phyloP scores from a whole-genome alignment of 2,113 vertebrate genomes.

The Cinclus cinclus region DNA sequence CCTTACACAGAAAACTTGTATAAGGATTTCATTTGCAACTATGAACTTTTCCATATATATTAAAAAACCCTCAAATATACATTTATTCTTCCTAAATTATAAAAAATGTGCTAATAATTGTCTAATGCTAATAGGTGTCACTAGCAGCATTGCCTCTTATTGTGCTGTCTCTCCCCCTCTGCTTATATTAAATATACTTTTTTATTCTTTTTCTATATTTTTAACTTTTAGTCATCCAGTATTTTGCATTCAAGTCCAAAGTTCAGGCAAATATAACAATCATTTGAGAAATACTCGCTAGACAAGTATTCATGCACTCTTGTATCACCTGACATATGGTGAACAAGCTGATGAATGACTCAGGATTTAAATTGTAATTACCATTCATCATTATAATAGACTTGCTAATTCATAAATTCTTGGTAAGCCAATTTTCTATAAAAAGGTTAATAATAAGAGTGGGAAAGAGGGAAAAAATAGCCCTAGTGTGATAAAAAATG shows the following conservation, averaged over 20 bases:
- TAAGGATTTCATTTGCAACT: conserved; percentile 3
- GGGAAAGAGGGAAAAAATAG: conserved; percentile 73
- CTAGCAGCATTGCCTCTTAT: conserved; percentile 10
- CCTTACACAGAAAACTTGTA: background rate
- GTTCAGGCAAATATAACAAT: conserved; percentile 75
- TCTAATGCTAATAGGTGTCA: background rate
- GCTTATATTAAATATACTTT: background rate
- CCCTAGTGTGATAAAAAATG: conserved; percentile 75
- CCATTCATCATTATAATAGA: conserved; percentile 84
- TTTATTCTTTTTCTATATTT: conserved; percentile 28
- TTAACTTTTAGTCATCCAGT: conserved; percentile 31
- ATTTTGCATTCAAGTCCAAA: conserved; percentile 61
- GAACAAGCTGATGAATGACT: conserved; percentile 80
- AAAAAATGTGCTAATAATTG: background rate
- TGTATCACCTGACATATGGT: conserved; percentile 74
- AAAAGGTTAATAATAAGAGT: conserved; percentile 81
- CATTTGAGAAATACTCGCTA: conserved; percentile 68
- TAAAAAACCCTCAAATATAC: background rate
- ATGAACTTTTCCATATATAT: background rate
- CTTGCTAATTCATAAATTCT: conserved; percentile 83
- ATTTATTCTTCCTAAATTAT: background rate
- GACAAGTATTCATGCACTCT: conserved; percentile 74
- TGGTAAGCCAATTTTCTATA: conserved; percentile 82
- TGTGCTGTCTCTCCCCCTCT: background rate
- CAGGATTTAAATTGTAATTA: conserved; percentile 81